Percentiles rank a stretch among this genome's conserved stretches.
Evolutionary conservation across 2,888 invertebrate species (phyloP).

Genomic region (Drosophila neotestacea): DNA sequence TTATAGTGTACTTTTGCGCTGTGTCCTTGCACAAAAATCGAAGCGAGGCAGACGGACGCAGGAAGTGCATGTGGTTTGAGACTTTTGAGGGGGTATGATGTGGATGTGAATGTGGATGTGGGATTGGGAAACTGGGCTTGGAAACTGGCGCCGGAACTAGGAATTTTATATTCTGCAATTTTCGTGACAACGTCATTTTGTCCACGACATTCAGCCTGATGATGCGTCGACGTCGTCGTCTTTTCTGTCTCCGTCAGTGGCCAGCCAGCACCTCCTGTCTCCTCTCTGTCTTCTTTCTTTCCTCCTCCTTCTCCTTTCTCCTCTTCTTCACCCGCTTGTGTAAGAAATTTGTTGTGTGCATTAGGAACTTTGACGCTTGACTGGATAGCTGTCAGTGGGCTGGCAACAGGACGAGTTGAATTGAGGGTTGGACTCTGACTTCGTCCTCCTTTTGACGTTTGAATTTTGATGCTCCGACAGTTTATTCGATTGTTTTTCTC

Average conservation of each 20-base stretch:
- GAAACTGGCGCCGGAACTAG: slow-evolving; percentile 69
- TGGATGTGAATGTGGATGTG: too few species aligned
- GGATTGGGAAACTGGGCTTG: slow-evolving; percentile 15
- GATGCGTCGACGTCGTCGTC: slow-evolving; percentile 70
- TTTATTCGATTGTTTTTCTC: slow-evolving; percentile 83
- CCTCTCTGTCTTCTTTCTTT: neutral
- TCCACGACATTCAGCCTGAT: slow-evolving; percentile 82
- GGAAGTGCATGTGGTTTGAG: slow-evolving; percentile 67
- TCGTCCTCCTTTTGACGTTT: slow-evolving; percentile 79
- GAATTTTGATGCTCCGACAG: slow-evolving; percentile 81
- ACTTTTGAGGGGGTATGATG: slow-evolving; percentile 33
- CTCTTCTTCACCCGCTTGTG: slow-evolving; percentile 33
- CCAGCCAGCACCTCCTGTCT: slow-evolving; percentile 40
- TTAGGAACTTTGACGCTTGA: slow-evolving; percentile 84
- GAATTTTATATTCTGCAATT: slow-evolving; percentile 83
- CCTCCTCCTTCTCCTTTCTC: neutral
- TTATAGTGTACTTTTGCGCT: slow-evolving; percentile 69
- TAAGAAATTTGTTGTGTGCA: slow-evolving; percentile 83
- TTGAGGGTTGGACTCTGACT: slow-evolving; percentile 5
- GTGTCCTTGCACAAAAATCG: slow-evolving; percentile 77
- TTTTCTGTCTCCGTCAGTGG: slow-evolving; percentile 40
- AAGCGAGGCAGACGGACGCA: slow-evolving; percentile 53
- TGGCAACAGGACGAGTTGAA: slow-evolving; percentile 25
- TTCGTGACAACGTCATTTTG: slow-evolving; percentile 84
- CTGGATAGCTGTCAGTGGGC: slow-evolving; percentile 81